A percentile compares a stretch with the other conserved stretches of the same genome.
Evolutionary conservation across 1,140 invertebrate genomes (phyloP).

Genomic region (Trichomalopsis sarcophagae): DNA sequence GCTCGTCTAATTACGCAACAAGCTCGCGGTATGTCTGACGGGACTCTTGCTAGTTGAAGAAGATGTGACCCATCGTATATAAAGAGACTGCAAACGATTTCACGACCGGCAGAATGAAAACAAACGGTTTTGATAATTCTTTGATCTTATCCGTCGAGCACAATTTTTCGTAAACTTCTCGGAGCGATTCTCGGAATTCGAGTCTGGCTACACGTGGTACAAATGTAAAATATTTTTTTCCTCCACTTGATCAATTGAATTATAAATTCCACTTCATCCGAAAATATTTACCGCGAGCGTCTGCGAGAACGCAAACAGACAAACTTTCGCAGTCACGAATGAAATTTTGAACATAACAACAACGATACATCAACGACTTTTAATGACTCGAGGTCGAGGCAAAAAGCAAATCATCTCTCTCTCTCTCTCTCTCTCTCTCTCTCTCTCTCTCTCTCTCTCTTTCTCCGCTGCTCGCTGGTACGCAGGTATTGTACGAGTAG

Average conservation of each 20-base stretch:
- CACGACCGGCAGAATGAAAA: neutral
- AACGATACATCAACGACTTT: neutral
- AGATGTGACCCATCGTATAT: neutral
- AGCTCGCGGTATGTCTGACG: neutral
- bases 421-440: neutral
- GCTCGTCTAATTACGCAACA: constrained; percentile 21
- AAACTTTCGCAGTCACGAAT: neutral
- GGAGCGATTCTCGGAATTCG: neutral
- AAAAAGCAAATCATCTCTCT: neutral
- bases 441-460: too few species aligned
- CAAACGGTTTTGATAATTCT: neutral
- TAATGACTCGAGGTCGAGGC: neutral
- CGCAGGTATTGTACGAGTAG: neutral
- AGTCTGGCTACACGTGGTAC: neutral
- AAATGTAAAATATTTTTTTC: constrained; percentile 2
- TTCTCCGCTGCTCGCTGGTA: too few species aligned
- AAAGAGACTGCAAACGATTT: neutral
- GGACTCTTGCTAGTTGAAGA: neutral
- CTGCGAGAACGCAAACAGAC: neutral
- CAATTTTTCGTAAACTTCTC: neutral
- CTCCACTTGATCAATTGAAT: neutral
- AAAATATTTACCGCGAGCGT: neutral
- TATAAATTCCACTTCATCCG: neutral
- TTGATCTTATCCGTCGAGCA: neutral
- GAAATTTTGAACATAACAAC: neutral